Conservation (phyloP, 2,797 vertebrate species). For the Halcyon smyrnensis region DNA sequence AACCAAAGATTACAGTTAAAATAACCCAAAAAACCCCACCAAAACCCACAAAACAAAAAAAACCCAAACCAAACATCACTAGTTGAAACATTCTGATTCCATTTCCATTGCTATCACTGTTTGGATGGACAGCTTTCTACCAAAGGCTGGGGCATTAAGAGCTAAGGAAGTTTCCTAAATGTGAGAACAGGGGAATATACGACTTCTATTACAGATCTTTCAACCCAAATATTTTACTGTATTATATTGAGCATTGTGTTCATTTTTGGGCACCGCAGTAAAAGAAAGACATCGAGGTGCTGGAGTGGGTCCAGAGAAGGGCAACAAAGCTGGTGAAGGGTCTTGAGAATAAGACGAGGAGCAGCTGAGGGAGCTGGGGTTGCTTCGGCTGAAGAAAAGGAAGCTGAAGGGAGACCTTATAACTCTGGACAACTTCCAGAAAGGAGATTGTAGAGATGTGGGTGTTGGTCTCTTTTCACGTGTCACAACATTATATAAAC, state of each 20-base stretch:
- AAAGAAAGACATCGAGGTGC: too few relatives aligned
- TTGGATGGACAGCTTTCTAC: slow-evolving; percentile 25
- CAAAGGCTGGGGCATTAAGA: not conserved
- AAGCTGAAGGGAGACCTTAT: too few relatives aligned
- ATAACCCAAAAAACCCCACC: not conserved
- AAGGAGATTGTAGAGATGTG: too few relatives aligned
- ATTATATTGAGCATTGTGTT: not conserved
- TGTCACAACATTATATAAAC: too few relatives aligned
- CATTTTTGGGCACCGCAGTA: too few relatives aligned
- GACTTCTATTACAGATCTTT: not conserved
- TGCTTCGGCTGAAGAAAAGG: too few relatives aligned
- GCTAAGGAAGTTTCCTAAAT: not conserved
- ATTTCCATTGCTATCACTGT: not conserved
- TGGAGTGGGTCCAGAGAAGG: too few relatives aligned
- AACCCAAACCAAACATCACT: not conserved
- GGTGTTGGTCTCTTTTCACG: too few relatives aligned
- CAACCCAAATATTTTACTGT: not conserved
- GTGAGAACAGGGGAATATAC: not conserved
- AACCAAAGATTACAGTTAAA: slow-evolving; percentile 55
- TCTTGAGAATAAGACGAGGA: too few relatives aligned
- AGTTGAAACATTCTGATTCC: slow-evolving; percentile 49
- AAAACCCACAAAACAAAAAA: not conserved
- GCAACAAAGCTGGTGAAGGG: too few relatives aligned
- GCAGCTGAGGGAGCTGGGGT: too few relatives aligned
- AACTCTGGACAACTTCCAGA: too few relatives aligned